phyloP scores from a whole-genome alignment of 1,140 invertebrate genomes.

The Apis mellifera region Amel_HAv3.1 CM009941.2:2513501-2514000 shows the following conservation, averaged over 20 bases:
- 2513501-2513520: no score
- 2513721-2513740: constrained; percentile 76
- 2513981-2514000: no score
- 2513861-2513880: constrained; percentile 44
- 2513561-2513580: no score
- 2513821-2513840: constrained; percentile 57
- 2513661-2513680: constrained; percentile 35
- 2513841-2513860: constrained; percentile 50
- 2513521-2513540: no score
- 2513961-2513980: background rate
- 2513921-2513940: constrained; percentile 7
- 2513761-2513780: constrained; percentile 71
- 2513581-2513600: no score
- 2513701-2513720: constrained; percentile 76
- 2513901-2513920: constrained; percentile 31
- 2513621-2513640: no score
- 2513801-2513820: constrained; percentile 69
- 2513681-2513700: constrained; percentile 60
- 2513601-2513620: background rate
- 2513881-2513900: constrained; percentile 48
- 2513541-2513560: no score
- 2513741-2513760: constrained; percentile 72
- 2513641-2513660: background rate
- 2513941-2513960: background rate
- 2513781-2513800: constrained; percentile 74